Evolutionary conservation across 1,140 invertebrate species (phyloP).

Genomic region (Tetramorium simillimum): DNA sequence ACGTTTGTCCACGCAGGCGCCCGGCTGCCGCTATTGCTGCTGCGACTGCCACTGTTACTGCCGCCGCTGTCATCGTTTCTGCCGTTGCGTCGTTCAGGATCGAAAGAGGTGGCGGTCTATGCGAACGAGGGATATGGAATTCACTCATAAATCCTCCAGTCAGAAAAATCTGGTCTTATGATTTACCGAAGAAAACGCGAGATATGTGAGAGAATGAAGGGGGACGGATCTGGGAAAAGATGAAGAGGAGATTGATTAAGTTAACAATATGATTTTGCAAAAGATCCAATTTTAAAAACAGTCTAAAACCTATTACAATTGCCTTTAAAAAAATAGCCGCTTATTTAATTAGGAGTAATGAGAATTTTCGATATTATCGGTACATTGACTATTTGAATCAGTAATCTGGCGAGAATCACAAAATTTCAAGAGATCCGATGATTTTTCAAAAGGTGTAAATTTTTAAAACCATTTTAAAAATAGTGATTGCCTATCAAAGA

Average conservation of each 20-base stretch:
- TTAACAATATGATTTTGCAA: neutral
- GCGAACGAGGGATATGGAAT: constrained; percentile 57
- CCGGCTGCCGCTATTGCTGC: constrained; percentile 22
- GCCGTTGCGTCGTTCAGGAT: neutral
- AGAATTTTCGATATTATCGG: constrained; percentile 6
- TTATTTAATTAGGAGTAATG: neutral
- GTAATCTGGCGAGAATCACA: too few relatives aligned
- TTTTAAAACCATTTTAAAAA: neutral
- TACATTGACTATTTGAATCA: too few relatives aligned
- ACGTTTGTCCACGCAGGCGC: constrained; percentile 12
- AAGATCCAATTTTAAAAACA: neutral
- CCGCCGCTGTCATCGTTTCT: constrained; percentile 14
- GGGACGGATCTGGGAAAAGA: neutral
- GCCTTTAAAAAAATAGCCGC: neutral
- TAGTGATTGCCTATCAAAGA: neutral
- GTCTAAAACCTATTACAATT: neutral
- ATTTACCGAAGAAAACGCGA: constrained; percentile 25
- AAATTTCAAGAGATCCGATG: neutral
- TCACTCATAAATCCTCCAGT: constrained; percentile 57
- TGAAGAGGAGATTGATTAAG: neutral
- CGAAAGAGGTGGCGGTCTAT: neutral
- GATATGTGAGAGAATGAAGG: neutral
- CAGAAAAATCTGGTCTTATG: constrained; percentile 37
- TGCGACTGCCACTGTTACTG: neutral
- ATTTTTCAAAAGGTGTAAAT: neutral